Evolutionary conservation across 2,888 invertebrate genomes (phyloP).

Genomic region (Megaustenia siamemsis): DNA sequence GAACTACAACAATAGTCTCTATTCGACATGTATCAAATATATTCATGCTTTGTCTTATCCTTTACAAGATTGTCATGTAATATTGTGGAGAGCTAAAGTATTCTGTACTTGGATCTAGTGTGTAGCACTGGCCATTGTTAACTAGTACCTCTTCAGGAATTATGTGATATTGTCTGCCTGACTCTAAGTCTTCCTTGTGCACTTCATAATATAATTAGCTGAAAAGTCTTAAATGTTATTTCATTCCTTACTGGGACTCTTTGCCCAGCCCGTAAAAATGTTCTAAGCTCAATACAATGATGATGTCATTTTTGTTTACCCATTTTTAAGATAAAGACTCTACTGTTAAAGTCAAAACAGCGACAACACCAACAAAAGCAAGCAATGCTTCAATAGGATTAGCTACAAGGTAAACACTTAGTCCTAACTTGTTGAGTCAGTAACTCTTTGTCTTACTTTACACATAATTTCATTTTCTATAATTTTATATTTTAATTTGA

Average conservation of each 20-base stretch:
- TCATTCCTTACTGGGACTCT: no score
- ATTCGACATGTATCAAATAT: no score
- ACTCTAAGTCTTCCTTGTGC: neutral
- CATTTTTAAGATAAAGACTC: neutral
- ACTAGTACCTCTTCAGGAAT: neutral
- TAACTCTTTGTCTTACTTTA: neutral
- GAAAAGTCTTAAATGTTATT: neutral
- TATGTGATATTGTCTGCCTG: neutral
- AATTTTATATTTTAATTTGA: neutral
- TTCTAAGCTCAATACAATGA: neutral
- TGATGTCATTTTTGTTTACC: neutral
- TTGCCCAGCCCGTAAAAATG: no score
- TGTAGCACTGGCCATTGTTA: no score
- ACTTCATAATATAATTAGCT: neutral
- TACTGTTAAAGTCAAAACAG: slow-evolving; percentile 7
- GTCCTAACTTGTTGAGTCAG: neutral
- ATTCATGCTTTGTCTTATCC: no score
- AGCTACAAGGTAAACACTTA: neutral
- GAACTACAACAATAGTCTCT: neutral
- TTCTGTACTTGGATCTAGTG: no score
- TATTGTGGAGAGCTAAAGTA: no score
- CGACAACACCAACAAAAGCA: neutral
- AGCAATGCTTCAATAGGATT: neutral
- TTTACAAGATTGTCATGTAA: no score
- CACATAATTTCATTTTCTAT: neutral